These are phyloP conservation scores for Nematostella vectensis DNA, from an alignment of 92 coral and sea anemone genomes.

Conservation along the genomic window DNA sequence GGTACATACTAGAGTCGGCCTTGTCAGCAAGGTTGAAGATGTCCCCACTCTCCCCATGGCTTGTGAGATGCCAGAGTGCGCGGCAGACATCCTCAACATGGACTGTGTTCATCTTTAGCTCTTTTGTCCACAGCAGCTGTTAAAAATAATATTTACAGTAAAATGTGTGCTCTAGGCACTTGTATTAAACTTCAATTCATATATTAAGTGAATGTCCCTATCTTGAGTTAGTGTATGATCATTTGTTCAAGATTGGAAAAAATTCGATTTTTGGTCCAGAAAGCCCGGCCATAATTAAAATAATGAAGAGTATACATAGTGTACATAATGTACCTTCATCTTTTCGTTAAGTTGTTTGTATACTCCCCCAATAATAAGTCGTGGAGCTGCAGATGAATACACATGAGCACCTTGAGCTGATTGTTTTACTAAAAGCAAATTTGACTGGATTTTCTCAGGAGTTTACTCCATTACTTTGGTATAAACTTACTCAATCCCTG, in stretches of 20 bases:
- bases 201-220: too few species aligned
- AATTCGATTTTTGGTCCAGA: too few species aligned
- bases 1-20: conserved; percentile 68
- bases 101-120: conserved; percentile 90
- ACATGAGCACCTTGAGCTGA: too few species aligned
- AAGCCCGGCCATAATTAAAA: too few species aligned
- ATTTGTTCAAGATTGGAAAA: too few species aligned
- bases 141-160: too few species aligned
- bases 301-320: too few species aligned
- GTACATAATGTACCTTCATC: conserved; percentile 91
- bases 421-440: too few species aligned
- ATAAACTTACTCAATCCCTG: conserved; percentile 72
- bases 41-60: conserved; percentile 61
- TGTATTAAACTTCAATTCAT: too few species aligned
- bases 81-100: conserved; percentile 84
- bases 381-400: conserved; percentile 48
- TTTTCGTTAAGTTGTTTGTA: conserved; percentile 81
- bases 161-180: too few species aligned
- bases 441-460: too few species aligned
- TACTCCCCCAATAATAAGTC: conserved; percentile 92
- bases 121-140: conserved; percentile 93
- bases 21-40: conserved; percentile 83
- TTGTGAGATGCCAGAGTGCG: conserved; percentile 87
- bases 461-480: background rate
- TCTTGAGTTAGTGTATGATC: too few species aligned